Evolutionary conservation across 2,113 vertebrate species (phyloP).

Genomic region (Nothobranchius kuhntae): DNA sequence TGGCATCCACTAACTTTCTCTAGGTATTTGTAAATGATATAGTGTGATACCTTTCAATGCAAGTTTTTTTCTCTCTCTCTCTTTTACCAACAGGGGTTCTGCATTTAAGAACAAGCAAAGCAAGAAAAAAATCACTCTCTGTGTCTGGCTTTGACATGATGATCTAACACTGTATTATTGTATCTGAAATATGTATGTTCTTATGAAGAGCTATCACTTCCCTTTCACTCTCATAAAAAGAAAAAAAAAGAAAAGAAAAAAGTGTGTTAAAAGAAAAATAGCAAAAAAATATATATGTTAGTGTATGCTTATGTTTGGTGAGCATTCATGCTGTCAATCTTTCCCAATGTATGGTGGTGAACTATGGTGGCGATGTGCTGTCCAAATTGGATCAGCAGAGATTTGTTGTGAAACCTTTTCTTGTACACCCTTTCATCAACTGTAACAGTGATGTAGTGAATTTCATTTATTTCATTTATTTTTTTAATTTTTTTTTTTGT

Average conservation of each 20-base stretch:
- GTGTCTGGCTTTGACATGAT: conserved; percentile 80
- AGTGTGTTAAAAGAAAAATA: conserved; percentile 58
- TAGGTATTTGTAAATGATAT: conserved; percentile 83
- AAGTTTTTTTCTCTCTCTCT: conserved; percentile 51
- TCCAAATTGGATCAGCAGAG: conserved; percentile 65
- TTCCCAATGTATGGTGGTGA: conserved; percentile 81
- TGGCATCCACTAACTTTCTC: conserved; percentile 77
- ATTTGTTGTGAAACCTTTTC: conserved; percentile 73
- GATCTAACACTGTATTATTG: conserved; percentile 83
- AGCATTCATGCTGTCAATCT: conserved; percentile 79
- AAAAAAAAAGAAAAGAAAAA: conserved; percentile 63
- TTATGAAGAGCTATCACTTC: conserved; percentile 78
- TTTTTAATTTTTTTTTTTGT: conserved; percentile 63
- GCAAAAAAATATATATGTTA: conserved; percentile 73
- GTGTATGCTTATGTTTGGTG: conserved; percentile 84
- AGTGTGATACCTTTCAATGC: conserved; percentile 79
- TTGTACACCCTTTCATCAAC: conserved; percentile 82
- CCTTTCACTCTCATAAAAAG: conserved; percentile 68
- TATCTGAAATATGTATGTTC: conserved; percentile 82
- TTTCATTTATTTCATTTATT: conserved; percentile 72
- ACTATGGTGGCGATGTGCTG: conserved; percentile 77
- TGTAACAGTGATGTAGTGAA: conserved; percentile 82
- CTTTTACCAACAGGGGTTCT: conserved; percentile 55
- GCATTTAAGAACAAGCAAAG: conserved; percentile 69
- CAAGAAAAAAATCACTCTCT: conserved; percentile 45